phyloP scores from a whole-genome alignment of 2,888 invertebrate species.

The Diarsia mendica region DNA sequence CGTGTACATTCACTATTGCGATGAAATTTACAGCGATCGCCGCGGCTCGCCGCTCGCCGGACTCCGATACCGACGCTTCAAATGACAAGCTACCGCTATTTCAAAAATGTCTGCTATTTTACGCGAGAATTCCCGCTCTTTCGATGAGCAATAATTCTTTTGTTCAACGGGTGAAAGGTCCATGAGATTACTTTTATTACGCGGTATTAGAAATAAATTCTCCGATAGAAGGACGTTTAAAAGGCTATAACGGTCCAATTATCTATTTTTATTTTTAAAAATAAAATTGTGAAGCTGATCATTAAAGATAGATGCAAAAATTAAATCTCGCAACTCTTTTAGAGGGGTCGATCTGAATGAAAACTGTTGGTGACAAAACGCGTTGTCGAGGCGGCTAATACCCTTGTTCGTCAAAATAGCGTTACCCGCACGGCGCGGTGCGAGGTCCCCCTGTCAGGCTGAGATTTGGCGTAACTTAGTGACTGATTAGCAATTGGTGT shows the following conservation, averaged over 20 bases:
- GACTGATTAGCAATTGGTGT: slow-evolving; percentile 89
- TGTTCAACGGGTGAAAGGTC: slow-evolving; percentile 77
- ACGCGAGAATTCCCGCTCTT: slow-evolving; percentile 81
- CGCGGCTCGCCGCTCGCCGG: slow-evolving; percentile 77
- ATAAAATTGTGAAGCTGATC: background rate
- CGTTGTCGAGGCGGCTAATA: slow-evolving; percentile 76
- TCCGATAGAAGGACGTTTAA: slow-evolving; percentile 45
- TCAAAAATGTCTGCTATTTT: slow-evolving; percentile 87
- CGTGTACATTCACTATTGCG: slow-evolving; percentile 85
- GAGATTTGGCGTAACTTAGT: slow-evolving; percentile 89
- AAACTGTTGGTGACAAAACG: slow-evolving; percentile 70
- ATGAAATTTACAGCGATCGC: slow-evolving; percentile 86
- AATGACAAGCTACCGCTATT: slow-evolving; percentile 87
- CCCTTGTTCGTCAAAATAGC: slow-evolving; percentile 86
- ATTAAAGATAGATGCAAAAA: slow-evolving; percentile 4
- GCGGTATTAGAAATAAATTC: slow-evolving; percentile 65
- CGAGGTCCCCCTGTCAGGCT: slow-evolving; percentile 80
- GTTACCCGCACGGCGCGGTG: slow-evolving; percentile 78
- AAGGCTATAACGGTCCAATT: slow-evolving; percentile 28
- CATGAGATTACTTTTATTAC: slow-evolving; percentile 81
- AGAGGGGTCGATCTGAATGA: slow-evolving; percentile 44
- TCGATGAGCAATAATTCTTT: slow-evolving; percentile 84
- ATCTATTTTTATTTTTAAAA: background rate
- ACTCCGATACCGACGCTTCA: slow-evolving; percentile 82
- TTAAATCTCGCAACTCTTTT: slow-evolving; percentile 3